A percentile compares a stretch with the other conserved stretches of the same genome.
phyloP scores from a whole-genome alignment of 2,888 invertebrate genomes.

The Leucoma salicis region DNA sequence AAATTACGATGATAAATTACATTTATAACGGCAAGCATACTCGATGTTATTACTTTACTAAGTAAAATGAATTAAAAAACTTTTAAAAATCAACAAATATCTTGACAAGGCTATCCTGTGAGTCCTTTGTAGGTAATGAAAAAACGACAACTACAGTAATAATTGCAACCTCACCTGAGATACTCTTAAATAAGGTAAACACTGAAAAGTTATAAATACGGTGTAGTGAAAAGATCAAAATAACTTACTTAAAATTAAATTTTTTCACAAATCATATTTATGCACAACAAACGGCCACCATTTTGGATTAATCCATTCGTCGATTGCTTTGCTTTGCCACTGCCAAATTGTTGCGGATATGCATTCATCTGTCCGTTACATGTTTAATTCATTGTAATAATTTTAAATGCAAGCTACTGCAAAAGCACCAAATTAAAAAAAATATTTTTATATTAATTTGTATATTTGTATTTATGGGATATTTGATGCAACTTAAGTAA shows the following conservation, averaged over 20 bases:
- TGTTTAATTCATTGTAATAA: too few species aligned
- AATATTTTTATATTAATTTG: too few species aligned
- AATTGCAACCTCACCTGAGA: too few species aligned
- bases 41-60: too few species aligned
- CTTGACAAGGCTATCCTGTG: slow-evolving; percentile 31
- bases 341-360: slow-evolving; percentile 57
- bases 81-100: slow-evolving; percentile 8
- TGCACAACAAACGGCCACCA: slow-evolving; percentile 83
- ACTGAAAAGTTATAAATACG: too few species aligned
- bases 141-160: slow-evolving; percentile 39
- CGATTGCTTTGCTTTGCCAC: slow-evolving; percentile 13
- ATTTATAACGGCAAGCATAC: too few species aligned
- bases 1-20: neutral
- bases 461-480: too few species aligned
- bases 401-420: too few species aligned
- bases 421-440: too few species aligned
- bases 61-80: slow-evolving; percentile 9
- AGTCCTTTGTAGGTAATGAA: slow-evolving; percentile 52
- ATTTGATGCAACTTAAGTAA: too few species aligned
- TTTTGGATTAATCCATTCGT: slow-evolving; percentile 70
- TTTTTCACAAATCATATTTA: slow-evolving; percentile 57
- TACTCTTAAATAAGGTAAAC: too few species aligned
- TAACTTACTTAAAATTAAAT: slow-evolving; percentile 44
- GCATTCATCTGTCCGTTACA: slow-evolving; percentile 27
- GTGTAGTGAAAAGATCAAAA: too few species aligned